These are phyloP conservation scores for Platysternon megacephalum DNA, from an alignment of 2,113 vertebrate genomes.

Conservation along the genomic window DNA sequence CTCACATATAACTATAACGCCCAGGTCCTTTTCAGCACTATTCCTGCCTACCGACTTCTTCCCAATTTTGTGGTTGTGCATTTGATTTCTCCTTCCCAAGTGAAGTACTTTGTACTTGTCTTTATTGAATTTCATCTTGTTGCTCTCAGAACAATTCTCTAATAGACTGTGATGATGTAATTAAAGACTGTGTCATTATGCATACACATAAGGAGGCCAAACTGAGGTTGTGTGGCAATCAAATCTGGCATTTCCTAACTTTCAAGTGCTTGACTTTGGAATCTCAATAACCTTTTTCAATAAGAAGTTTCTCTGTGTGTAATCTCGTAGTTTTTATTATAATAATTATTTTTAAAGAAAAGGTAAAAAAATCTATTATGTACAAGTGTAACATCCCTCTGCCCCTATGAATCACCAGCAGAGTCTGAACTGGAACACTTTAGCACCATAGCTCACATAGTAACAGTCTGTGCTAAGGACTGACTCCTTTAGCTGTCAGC, in stretches of 20 bases:
- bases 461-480: not conserved
- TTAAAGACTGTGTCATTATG: not conserved
- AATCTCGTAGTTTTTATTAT: not conserved
- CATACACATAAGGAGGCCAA: not conserved
- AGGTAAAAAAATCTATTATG: not conserved
- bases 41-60: not conserved
- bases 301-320: not conserved
- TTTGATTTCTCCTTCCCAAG: not conserved
- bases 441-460: not conserved
- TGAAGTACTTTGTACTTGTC: not conserved
- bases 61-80: not conserved
- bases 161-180: rapidly evolving
- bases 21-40: not conserved
- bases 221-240: not conserved
- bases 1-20: not conserved
- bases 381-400: not conserved
- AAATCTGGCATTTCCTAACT: not conserved
- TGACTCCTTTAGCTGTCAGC: not conserved
- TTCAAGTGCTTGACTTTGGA: not conserved
- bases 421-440: not conserved
- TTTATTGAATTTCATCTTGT: not conserved
- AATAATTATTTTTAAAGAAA: not conserved
- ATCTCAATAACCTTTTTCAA: not conserved
- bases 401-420: not conserved
- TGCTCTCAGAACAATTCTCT: not conserved